Conservation (phyloP, 2,888 invertebrate species). For the Troides helena region DNA sequence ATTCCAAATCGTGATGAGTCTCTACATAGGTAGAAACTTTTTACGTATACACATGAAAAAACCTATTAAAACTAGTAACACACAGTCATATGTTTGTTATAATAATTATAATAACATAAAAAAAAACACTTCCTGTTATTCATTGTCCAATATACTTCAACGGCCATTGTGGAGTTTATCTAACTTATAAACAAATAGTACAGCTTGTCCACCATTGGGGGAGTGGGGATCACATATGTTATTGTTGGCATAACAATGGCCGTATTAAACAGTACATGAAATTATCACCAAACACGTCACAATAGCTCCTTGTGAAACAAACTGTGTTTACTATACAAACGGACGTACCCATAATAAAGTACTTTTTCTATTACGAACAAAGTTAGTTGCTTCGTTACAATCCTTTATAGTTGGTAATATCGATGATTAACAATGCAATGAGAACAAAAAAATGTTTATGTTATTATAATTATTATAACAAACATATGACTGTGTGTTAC, state of each 20-base stretch:
- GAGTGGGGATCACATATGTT: constrained; percentile 26
- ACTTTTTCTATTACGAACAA: too few species aligned
- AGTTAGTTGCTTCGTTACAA: too few species aligned
- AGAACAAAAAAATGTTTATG: too few species aligned
- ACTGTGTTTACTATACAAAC: not conserved
- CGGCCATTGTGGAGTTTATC: constrained; percentile 23
- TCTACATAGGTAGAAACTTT: too few species aligned
- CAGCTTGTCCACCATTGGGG: not conserved
- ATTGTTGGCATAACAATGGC: constrained; percentile 30
- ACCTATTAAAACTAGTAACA: too few species aligned
- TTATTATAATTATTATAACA: not conserved
- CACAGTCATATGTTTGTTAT: too few species aligned
- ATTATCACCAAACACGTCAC: constrained; percentile 13
- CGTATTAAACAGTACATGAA: constrained; percentile 15
- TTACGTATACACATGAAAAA: too few species aligned
- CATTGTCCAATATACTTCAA: not conserved
- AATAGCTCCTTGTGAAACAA: constrained; percentile 10
- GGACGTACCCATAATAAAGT: not conserved
- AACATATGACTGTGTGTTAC: too few species aligned
- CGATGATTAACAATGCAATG: too few species aligned
- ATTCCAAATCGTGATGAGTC: too few species aligned
- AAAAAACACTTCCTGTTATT: not conserved
- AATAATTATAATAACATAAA: not conserved
- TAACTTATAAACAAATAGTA: constrained; percentile 18
- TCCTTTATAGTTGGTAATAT: too few species aligned